Conservation (phyloP, 2,113 vertebrate genomes). For the Pipa parva region DNA sequence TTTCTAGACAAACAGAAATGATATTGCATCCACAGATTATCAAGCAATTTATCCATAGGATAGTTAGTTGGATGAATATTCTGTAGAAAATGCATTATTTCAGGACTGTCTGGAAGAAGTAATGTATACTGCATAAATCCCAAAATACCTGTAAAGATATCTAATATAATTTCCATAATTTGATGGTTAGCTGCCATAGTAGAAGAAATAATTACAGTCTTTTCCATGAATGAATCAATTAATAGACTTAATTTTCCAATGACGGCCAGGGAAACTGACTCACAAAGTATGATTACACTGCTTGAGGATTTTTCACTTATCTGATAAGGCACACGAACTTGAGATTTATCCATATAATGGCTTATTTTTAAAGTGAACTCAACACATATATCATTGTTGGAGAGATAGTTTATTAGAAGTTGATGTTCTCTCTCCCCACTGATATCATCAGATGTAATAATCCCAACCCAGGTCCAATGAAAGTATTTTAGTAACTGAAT, state of each 20-base stretch:
- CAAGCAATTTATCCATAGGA: neutral
- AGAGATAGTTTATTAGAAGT: neutral
- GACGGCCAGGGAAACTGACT: neutral
- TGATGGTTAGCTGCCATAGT: neutral
- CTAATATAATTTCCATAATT: neutral
- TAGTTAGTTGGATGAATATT: neutral
- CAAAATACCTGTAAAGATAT: neutral
- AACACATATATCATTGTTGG: neutral
- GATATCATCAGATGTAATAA: conserved; percentile 2
- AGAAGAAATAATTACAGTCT: neutral
- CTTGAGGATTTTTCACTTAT: neutral
- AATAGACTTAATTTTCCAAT: neutral
- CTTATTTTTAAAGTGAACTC: neutral
- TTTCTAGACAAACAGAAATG: neutral
- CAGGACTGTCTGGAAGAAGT: neutral
- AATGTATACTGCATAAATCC: neutral
- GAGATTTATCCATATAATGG: neutral
- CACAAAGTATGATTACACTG: neutral
- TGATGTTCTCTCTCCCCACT: neutral
- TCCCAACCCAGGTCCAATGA: conserved; percentile 16
- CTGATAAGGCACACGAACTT: neutral
- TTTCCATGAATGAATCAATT: neutral
- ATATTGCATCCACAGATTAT: neutral
- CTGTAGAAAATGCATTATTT: neutral
- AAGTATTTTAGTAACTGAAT: neutral